Conservation (phyloP, 1,140 invertebrate species). For the Pogonus chalceus region DNA sequence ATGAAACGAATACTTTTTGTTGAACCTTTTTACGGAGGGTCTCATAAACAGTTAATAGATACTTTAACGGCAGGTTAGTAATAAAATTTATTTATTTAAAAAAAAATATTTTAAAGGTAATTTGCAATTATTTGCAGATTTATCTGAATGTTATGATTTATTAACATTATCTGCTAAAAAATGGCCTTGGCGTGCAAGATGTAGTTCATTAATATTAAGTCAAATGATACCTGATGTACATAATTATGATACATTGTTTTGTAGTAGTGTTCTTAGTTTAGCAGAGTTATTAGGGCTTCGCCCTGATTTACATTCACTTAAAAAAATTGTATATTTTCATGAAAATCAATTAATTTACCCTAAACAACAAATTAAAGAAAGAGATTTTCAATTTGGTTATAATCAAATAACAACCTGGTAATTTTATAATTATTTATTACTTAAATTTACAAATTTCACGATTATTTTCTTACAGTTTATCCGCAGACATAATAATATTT, state of each 20-base stretch:
- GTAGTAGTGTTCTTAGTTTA: conserved; percentile 63
- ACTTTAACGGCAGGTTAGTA: conserved; percentile 37
- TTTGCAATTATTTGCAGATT: neutral
- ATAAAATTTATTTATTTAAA: conserved; percentile 1
- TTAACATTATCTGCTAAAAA: conserved; percentile 58
- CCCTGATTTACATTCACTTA: conserved; percentile 45
- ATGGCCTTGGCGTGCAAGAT: conserved; percentile 69
- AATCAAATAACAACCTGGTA: conserved; percentile 67
- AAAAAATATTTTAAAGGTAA: no score
- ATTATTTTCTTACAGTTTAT: conserved; percentile 43
- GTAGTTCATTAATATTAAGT: conserved; percentile 52
- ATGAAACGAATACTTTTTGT: no score
- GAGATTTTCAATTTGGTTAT: conserved; percentile 70
- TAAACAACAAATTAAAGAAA: conserved; percentile 49
- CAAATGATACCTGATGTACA: conserved; percentile 45
- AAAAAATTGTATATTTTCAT: conserved; percentile 69
- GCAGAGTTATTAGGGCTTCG: conserved; percentile 57
- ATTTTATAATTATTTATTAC: conserved; percentile 19
- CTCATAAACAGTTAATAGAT: conserved; percentile 57
- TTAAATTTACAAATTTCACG: neutral
- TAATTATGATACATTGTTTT: conserved; percentile 48
- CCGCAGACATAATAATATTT: conserved; percentile 60
- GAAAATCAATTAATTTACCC: conserved; percentile 73
- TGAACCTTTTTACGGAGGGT: conserved; percentile 63
- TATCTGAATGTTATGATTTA: conserved; percentile 22